Conservation (phyloP, 2,113 vertebrate species). For the Vanacampus margaritifer region DNA sequence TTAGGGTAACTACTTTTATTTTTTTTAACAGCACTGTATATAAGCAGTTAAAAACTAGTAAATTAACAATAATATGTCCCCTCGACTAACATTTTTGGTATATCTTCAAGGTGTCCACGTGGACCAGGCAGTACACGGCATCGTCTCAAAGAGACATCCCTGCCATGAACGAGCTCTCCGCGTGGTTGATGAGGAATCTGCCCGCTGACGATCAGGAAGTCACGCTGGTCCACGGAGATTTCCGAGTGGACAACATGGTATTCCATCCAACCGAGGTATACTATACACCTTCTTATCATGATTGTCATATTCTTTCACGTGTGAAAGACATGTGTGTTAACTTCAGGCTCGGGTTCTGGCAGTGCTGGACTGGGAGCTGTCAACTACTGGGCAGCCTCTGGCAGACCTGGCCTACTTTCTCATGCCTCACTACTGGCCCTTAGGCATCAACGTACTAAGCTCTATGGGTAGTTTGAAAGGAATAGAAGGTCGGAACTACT, state of each 20-base stretch:
- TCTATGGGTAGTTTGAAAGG: slow-evolving; percentile 61
- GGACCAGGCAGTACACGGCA: slow-evolving; percentile 88
- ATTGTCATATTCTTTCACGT: background rate
- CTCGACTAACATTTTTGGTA: background rate
- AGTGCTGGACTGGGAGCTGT: slow-evolving; percentile 92
- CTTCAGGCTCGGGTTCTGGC: slow-evolving; percentile 81
- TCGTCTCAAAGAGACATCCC: slow-evolving; percentile 80
- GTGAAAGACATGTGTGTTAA: background rate
- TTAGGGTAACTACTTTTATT: no score
- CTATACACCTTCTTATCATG: no score
- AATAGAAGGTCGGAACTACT: slow-evolving; percentile 53
- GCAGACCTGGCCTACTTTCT: slow-evolving; percentile 82
- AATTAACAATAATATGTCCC: background rate
- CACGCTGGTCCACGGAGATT: slow-evolving; percentile 86
- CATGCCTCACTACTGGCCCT: slow-evolving; percentile 77
- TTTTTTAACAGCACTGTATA: no score
- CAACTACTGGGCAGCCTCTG: slow-evolving; percentile 86
- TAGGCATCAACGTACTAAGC: slow-evolving; percentile 29
- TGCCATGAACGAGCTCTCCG: slow-evolving; percentile 80
- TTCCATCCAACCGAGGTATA: slow-evolving; percentile 92
- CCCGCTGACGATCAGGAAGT: slow-evolving; percentile 79
- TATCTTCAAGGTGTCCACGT: slow-evolving; percentile 79
- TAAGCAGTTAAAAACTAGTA: background rate
- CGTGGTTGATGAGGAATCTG: slow-evolving; percentile 84
- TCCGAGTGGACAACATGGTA: slow-evolving; percentile 85